These are phyloP conservation scores for Suricata suricatta DNA, from an alignment of 2,113 vertebrate genomes.

Conservation along the genomic window DNA sequence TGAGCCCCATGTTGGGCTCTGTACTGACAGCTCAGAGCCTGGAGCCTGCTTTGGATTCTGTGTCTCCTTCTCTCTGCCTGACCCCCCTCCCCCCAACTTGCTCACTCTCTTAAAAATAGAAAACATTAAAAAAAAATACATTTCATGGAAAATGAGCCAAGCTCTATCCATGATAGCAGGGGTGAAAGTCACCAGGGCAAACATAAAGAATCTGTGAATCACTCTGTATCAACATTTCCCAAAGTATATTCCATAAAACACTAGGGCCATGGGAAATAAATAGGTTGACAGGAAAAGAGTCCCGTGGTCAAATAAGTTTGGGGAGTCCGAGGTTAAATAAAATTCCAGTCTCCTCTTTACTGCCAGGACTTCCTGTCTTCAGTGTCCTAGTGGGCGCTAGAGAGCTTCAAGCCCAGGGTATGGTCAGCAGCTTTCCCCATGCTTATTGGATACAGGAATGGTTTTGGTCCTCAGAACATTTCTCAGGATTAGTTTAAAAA, in stretches of 20 bases:
- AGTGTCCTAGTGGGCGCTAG: not conserved
- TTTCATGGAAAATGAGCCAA: slow-evolving; percentile 23
- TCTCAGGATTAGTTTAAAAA: not conserved
- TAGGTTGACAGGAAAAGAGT: not conserved
- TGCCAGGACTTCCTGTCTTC: not conserved
- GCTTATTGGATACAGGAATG: not conserved
- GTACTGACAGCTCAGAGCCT: too few species aligned
- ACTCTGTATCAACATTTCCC: not conserved
- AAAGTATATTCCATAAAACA: not conserved
- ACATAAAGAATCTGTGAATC: not conserved
- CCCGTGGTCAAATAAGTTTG: not conserved
- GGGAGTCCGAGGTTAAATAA: not conserved
- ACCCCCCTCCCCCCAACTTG: too few species aligned
- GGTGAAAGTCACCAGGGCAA: not conserved
- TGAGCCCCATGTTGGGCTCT: too few species aligned
- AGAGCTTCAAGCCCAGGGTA: not conserved
- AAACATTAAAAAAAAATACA: not conserved
- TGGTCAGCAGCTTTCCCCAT: not conserved
- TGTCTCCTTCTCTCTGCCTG: too few species aligned
- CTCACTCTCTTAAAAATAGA: too few species aligned
- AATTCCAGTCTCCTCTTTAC: not conserved
- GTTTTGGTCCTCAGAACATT: not conserved
- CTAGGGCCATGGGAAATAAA: not conserved
- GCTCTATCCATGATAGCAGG: not conserved
- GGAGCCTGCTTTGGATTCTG: too few species aligned